phyloP scores from a whole-genome alignment of 1,140 invertebrate genomes.

The Bombus affinis region DNA sequence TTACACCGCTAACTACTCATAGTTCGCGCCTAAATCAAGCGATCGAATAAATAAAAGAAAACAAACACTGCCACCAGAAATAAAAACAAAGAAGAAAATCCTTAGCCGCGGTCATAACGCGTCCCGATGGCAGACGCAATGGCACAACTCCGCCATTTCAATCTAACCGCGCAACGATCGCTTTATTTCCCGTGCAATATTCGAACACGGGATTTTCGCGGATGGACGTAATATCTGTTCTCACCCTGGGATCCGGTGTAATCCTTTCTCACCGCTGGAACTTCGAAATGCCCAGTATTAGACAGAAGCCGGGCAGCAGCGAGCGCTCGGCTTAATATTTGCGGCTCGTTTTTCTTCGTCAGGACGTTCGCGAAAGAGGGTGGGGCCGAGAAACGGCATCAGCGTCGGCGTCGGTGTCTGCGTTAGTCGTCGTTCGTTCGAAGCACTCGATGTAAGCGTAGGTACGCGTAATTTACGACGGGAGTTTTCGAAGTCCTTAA shows the following conservation, averaged over 20 bases:
- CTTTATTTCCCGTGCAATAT: slow-evolving; percentile 31
- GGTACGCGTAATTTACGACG: slow-evolving; percentile 61
- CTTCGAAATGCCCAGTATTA: slow-evolving; percentile 27
- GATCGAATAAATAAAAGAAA: not conserved
- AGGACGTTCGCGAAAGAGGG: not conserved
- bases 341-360: slow-evolving; percentile 61
- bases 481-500: slow-evolving; percentile 65
- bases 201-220: slow-evolving; percentile 32
- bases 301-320: not conserved
- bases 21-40: not conserved
- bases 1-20: too few relatives aligned
- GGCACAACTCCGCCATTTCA: slow-evolving; percentile 2
- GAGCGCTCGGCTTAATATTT: slow-evolving; percentile 56
- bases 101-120: not conserved
- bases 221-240: slow-evolving; percentile 15
- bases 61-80: rapidly evolving
- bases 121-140: not conserved
- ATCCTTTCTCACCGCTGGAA: slow-evolving; percentile 24
- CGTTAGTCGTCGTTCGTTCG: not conserved
- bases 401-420: not conserved
- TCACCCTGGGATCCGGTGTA: not conserved
- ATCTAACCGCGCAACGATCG: slow-evolving; percentile 20
- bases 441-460: slow-evolving; percentile 55
- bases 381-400: not conserved
- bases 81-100: not conserved